Evolutionary conservation across 2,888 invertebrate genomes (phyloP), one percentile per base, ranked within the genome.

Genomic region (Alsophila aescularia): DNA sequence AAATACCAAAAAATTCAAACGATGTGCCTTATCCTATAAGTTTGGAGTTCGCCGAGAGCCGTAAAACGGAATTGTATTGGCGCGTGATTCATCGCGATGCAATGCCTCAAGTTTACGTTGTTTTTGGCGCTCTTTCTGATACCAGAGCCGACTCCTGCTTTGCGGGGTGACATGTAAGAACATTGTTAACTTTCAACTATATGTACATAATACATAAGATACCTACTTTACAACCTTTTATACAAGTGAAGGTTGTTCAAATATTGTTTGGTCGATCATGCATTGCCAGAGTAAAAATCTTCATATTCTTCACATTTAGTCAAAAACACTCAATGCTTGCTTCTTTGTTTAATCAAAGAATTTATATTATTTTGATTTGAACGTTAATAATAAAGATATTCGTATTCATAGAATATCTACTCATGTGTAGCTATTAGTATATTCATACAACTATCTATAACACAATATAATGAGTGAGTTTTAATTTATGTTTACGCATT

Each of bases 11-110:
- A n/a, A n/a, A n/a, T 64, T 62, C 81, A 75, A 87, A 88, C 78
- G 72, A 83, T 82, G 89, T 88, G 90, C 89, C 89, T 90, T 89
- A 84, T 65, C 65, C 69, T 77, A 75, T 85, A 81, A 79, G 81
- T 75, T 73, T 75, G 59, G 68, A 72, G 70, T 64, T 55, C 51
- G 32, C 58, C 52, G 62, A 56, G 54, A 52, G 58, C 62, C 60
- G 69, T 70, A 61, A 73, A 21, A 40, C 40, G 31, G 45, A 41
- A 70, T 69, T 55, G 69, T 64, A 63, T 69, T 63, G 62, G 66
- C 67, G 79, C 70, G 76, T 83, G 86, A 84, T 74, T 86, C 85
- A 83, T 67, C 77, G 69, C 69, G 58, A 90, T 90, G 90, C 76
- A 79, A 72, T 81, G 78, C 68, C 64, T 77, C 59, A 81, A 72